Percentiles rank a stretch among this genome's conserved stretches.
phyloP scores from a whole-genome alignment of 1,140 invertebrate species.

The Cyphomyrmex costatus region DNA sequence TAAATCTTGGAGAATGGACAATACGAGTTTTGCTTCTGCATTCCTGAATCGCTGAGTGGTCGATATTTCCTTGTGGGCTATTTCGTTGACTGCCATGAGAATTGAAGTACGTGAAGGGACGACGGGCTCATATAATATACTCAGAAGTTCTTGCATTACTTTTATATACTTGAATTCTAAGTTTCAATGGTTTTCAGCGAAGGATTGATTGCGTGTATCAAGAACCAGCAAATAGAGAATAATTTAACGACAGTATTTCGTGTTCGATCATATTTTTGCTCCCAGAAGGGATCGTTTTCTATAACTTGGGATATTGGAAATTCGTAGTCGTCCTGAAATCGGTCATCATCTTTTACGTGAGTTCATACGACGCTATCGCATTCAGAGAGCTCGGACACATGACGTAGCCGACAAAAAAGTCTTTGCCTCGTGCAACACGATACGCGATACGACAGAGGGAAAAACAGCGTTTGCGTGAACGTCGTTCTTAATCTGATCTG shows the following conservation, averaged over 20 bases:
- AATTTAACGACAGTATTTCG: conserved; percentile 17
- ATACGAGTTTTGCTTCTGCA: conserved; percentile 31
- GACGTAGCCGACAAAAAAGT: conserved; percentile 7
- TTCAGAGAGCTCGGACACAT: background rate
- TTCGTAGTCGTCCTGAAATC: background rate
- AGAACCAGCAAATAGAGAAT: conserved; percentile 19
- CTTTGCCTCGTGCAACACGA: background rate
- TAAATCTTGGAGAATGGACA: conserved; percentile 8
- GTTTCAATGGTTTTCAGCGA: background rate
- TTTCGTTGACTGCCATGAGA: conserved; percentile 7
- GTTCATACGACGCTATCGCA: background rate
- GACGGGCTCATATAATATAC: background rate
- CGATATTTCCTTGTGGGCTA: conserved; percentile 12
- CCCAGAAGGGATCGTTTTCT: background rate
- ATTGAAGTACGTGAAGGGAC: conserved; percentile 1
- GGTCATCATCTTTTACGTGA: background rate
- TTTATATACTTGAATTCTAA: background rate
- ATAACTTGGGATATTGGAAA: background rate
- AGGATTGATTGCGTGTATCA: conserved; percentile 20
- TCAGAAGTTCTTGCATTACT: conserved; percentile 7
- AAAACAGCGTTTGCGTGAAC: conserved; percentile 6
- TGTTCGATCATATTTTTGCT: background rate
- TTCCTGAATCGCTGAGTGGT: conserved; percentile 8
- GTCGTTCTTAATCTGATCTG: conserved; percentile 37
- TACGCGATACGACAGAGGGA: background rate